phyloP scores from a whole-genome alignment of 2,888 invertebrate genomes.

The Sinodicranocentrus sp. region DNA sequence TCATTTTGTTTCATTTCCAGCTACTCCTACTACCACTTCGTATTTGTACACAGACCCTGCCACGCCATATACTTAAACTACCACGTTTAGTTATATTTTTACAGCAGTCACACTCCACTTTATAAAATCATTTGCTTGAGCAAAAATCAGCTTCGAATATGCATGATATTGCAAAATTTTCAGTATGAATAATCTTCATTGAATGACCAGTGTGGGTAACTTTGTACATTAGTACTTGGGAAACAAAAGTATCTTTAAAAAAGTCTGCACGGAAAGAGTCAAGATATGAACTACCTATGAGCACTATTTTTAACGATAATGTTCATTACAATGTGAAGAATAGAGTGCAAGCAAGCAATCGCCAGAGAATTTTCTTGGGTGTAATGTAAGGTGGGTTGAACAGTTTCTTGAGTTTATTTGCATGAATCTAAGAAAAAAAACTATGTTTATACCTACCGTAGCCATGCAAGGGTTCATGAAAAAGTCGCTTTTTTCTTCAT shows the following conservation, averaged over 20 bases:
- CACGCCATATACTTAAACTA: no score
- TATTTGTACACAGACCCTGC: neutral
- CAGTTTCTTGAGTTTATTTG: no score
- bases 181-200: conserved; percentile 10
- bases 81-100: neutral
- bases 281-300: no score
- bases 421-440: no score
- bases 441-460: no score
- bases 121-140: conserved; percentile 3
- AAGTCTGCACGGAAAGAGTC: no score
- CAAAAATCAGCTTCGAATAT: conserved; percentile 19
- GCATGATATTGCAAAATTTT: conserved; percentile 28
- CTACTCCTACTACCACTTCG: neutral
- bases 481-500: neutral
- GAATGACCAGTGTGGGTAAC: neutral
- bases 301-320: no score
- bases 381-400: no score
- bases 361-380: no score
- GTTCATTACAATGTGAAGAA: no score
- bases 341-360: no score
- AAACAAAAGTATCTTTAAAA: neutral
- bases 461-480: neutral
- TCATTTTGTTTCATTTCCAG: conserved; percentile 55
- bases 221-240: conserved; percentile 11
- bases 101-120: neutral